These are phyloP conservation scores for Sebastes fasciatus DNA, from an alignment of 2,113 vertebrate species.

Conservation along the genomic window DNA sequence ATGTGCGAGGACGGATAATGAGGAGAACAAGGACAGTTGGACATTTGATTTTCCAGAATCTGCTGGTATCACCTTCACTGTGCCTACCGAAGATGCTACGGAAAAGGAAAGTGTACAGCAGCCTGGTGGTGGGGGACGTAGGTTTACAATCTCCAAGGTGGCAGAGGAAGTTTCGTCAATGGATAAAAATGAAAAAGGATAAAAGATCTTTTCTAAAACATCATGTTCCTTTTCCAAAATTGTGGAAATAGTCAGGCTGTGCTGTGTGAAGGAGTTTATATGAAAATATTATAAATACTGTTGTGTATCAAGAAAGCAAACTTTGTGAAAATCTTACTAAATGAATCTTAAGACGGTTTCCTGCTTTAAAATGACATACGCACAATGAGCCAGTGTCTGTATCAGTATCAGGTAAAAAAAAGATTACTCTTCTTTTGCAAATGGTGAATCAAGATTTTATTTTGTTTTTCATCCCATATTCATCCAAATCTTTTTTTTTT, in stretches of 20 bases:
- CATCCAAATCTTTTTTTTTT: not conserved
- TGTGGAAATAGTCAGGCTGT: not conserved
- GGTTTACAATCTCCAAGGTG: slow-evolving; percentile 75
- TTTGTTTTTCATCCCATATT: not conserved
- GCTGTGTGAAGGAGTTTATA: not conserved
- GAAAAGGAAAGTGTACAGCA: slow-evolving; percentile 43
- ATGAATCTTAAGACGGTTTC: not conserved
- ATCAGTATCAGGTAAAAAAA: not conserved
- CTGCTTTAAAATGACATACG: not conserved
- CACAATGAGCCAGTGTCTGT: not conserved
- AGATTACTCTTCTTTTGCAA: not conserved
- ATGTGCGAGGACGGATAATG: slow-evolving; percentile 61
- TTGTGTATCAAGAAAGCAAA: slow-evolving; percentile 13
- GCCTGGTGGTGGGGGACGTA: slow-evolving; percentile 22
- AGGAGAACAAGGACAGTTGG: slow-evolving; percentile 63
- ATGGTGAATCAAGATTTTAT: not conserved
- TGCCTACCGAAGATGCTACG: not conserved
- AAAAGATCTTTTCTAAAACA: slow-evolving; percentile 1
- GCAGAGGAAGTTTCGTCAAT: slow-evolving; percentile 19
- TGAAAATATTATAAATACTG: not conserved
- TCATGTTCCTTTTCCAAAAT: not conserved
- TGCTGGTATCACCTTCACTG: slow-evolving; percentile 54
- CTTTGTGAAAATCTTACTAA: not conserved
- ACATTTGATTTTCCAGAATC: slow-evolving; percentile 80
- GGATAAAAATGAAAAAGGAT: slow-evolving; percentile 63